Base-by-base conservation (phyloP, 2,113 vertebrate species). In the Polyodon spathula region DNA sequence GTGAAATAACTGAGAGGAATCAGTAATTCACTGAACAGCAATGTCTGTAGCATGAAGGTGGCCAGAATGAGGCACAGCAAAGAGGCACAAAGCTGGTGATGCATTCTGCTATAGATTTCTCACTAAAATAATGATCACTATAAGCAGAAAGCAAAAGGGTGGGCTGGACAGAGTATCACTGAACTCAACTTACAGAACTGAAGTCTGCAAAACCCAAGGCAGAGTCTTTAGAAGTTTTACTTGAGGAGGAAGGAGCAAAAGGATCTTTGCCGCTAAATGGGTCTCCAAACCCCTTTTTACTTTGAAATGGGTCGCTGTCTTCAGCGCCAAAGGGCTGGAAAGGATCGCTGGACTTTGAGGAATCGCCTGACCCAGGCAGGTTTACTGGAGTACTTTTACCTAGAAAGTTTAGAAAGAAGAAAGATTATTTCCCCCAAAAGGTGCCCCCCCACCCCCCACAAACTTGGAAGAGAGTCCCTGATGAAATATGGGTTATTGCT, bases 191-290 rank as follows among this genome's bases (percentile, higher is more conserved):
- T 92, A 95, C 92, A 93, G 90, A 93, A 81, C 86, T 87, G 86
- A 93, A 90, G 90, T 90, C 89, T 88, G 90, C 87, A 89, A 90
- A 93, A 83, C 86, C 88, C 72, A 81, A 82, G 78, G 88, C 81
- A 84, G 87, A 86, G 75, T 86, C 86, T 88, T 89, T 90, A 84
- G 90, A 70, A 77, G 85, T 76, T 85, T 94, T 97, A 89, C 91
- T 91, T 88, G 94, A 80, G 78, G 86, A 89, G 68, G 93, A 83
- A 66, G 93, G 86, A 72, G 89, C 88, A 72, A 97, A 97, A 54
- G 93, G 94, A 72, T 96, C 96, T 89, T 93, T 97, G 82, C 95
- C 94, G 68, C 95, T 97, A 87, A 98, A 97, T 2, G 95, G 93
- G 83, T 97, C 96, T 79, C 86, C 92, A 68, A 86, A 86, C 66